A percentile compares a stretch with the other conserved stretches of the same genome.
Conservation (phyloP, 2,888 invertebrate species). For the Sinotaia quadrata region DNA sequence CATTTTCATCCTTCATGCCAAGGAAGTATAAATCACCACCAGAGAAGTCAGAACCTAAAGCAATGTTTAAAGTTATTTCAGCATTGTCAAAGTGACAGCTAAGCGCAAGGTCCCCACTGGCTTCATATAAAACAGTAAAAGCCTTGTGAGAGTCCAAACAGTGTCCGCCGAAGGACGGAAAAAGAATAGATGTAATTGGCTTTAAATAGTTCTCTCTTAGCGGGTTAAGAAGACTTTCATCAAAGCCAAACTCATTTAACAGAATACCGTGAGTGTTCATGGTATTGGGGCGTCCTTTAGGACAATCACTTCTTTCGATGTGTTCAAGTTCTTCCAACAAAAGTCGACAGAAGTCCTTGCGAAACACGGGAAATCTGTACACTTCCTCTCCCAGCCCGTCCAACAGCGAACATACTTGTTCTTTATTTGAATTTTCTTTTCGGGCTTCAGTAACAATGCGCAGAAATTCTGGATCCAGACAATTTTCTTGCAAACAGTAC, state of each 20-base stretch:
- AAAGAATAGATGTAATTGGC: constrained; percentile 66
- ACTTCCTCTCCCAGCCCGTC: too few species aligned
- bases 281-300: constrained; percentile 73
- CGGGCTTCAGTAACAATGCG: too few species aligned
- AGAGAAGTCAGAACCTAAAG: constrained; percentile 65
- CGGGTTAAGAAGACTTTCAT: constrained; percentile 67
- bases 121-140: constrained; percentile 71
- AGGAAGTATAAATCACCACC: constrained; percentile 72
- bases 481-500: too few species aligned
- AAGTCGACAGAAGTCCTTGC: constrained; percentile 66
- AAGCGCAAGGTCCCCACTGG: constrained; percentile 69
- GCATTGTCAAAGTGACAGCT: constrained; percentile 73
- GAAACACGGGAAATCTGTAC: constrained; percentile 72
- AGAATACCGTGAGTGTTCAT: constrained; percentile 73
- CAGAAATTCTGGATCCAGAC: too few species aligned
- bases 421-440: too few species aligned
- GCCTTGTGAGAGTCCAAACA: constrained; percentile 73
- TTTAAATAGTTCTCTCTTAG: constrained; percentile 68
- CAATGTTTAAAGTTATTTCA: constrained; percentile 73
- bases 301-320: constrained; percentile 69
- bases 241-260: constrained; percentile 72
- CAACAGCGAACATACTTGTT: too few species aligned
- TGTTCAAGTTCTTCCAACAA: constrained; percentile 70
- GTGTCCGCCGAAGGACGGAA: constrained; percentile 68
- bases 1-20: constrained; percentile 57